Evolutionary conservation across 2,113 vertebrate genomes (phyloP).

Genomic region (Pangasianodon gigas): DNA sequence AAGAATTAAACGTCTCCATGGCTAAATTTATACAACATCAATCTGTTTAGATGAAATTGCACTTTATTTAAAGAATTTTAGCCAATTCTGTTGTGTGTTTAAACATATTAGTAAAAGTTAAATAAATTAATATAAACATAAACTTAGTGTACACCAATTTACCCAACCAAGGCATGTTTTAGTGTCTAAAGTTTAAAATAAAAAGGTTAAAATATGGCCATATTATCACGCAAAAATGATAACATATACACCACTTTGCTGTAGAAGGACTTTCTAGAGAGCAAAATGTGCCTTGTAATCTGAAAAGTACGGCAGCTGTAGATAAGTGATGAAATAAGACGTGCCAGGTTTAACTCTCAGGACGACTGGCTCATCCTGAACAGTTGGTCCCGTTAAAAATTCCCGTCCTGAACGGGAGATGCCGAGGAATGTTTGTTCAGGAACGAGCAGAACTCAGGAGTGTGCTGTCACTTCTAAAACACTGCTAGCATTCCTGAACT

Average conservation of each 20-base stretch:
- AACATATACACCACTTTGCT: not conserved
- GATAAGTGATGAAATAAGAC: not conserved
- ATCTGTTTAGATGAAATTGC: too few relatives aligned
- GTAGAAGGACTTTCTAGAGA: not conserved
- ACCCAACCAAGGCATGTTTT: too few relatives aligned
- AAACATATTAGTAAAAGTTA: too few relatives aligned
- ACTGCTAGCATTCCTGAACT: conserved; percentile 7
- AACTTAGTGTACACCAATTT: too few relatives aligned
- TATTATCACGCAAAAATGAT: not conserved
- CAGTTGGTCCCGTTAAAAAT: conserved; percentile 41
- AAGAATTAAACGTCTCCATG: too few relatives aligned
- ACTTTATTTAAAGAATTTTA: too few relatives aligned
- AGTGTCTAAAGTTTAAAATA: not conserved
- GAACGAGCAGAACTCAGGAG: not conserved
- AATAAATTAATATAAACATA: too few relatives aligned
- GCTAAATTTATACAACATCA: too few relatives aligned
- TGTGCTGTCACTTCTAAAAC: not conserved
- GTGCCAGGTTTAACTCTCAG: not conserved
- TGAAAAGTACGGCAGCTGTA: not conserved
- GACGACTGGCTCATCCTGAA: not conserved
- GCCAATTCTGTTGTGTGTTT: too few relatives aligned
- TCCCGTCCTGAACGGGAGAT: conserved; percentile 10
- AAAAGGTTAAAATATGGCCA: not conserved
- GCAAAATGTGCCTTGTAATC: not conserved
- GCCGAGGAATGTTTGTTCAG: conserved; percentile 45